Percentiles rank a stretch among this genome's conserved stretches.
Evolutionary conservation across 2,113 vertebrate genomes (phyloP).

Genomic region (Pionites leucogaster): DNA sequence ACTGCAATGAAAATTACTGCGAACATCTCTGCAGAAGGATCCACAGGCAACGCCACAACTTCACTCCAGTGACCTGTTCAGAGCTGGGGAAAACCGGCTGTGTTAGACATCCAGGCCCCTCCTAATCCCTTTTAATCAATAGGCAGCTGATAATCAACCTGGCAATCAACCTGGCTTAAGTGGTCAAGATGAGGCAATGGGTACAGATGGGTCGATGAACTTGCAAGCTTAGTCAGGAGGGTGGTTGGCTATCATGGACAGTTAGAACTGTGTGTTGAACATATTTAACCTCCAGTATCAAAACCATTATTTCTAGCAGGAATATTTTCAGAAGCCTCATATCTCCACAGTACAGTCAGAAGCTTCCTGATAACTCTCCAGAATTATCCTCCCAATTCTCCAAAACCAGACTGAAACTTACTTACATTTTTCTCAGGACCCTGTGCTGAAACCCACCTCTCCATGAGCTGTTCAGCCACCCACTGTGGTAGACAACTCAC

Average conservation of each 20-base stretch:
- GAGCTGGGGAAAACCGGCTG: not conserved
- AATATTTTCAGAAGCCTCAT: not conserved
- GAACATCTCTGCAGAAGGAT: not conserved
- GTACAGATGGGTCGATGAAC: not conserved
- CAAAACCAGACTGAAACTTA: not conserved
- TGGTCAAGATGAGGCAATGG: not conserved
- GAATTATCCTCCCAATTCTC: not conserved
- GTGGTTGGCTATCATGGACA: accelerated
- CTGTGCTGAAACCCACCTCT: accelerated
- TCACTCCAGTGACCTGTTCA: not conserved
- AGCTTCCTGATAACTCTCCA: not conserved
- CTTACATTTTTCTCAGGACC: not conserved
- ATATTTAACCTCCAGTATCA: not conserved
- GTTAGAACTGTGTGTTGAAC: accelerated
- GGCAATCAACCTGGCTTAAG: not conserved
- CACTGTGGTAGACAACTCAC: not conserved
- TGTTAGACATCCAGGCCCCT: not conserved
- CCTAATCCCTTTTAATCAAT: not conserved
- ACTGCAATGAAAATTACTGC: not conserved
- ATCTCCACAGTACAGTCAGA: not conserved
- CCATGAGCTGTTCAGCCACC: not conserved
- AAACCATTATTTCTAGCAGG: not conserved
- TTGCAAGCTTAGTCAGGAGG: not conserved
- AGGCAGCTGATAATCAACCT: not conserved
- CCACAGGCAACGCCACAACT: not conserved